Conservation (phyloP, 2,113 vertebrate species). For the Uria aalge region DNA sequence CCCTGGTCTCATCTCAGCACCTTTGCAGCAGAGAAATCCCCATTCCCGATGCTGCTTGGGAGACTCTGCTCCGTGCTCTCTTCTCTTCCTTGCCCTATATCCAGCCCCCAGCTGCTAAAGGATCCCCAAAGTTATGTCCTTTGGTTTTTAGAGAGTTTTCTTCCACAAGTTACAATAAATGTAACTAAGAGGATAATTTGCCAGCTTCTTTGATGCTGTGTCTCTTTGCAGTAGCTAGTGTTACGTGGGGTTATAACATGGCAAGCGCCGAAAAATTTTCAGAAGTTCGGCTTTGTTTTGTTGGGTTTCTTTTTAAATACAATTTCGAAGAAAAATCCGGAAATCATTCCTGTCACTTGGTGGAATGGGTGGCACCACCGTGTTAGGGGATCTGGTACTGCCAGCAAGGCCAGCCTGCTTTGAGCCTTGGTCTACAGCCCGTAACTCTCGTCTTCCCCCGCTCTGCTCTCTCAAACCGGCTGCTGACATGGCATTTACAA, state of each 20-base stretch:
- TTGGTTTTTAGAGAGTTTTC: neutral
- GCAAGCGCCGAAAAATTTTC: too few relatives aligned
- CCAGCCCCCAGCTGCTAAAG: neutral
- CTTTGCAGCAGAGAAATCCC: neutral
- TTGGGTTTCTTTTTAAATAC: neutral
- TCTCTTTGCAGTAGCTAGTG: neutral
- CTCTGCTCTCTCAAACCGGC: neutral
- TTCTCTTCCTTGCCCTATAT: neutral
- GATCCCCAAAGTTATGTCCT: neutral
- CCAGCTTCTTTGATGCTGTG: neutral
- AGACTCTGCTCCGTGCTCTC: neutral
- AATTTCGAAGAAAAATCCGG: neutral
- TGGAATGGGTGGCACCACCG: rapidly evolving
- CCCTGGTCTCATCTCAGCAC: neutral
- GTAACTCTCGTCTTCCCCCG: rapidly evolving
- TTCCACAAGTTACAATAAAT: neutral
- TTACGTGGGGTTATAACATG: neutral
- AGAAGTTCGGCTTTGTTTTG: neutral
- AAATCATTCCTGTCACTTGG: neutral
- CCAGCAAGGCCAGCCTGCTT: too few relatives aligned
- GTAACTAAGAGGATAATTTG: neutral
- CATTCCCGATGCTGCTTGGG: neutral
- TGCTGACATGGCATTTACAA: neutral
- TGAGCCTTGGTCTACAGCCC: neutral
- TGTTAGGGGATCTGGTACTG: neutral